Base-by-base conservation (phyloP, 2,797 vertebrate species). In the Lagodon rhomboides region DNA sequence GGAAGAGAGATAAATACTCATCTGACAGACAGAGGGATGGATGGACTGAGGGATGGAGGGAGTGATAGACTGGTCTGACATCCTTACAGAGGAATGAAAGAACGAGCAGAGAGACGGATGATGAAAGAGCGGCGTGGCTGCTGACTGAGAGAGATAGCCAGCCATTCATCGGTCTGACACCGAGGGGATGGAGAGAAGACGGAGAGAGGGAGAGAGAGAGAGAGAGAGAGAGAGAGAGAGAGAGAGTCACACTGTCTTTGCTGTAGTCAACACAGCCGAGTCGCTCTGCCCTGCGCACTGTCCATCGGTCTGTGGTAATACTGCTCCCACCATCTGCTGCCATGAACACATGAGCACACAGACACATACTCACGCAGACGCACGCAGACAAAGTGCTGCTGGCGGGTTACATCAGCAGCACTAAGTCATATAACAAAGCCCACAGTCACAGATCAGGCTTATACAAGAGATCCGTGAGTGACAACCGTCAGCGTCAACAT, bases 291-390 rank as follows among this genome's bases (percentile, higher is more conserved):
- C 85, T 43, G 84, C 68, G 67, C 76, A 51, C 83, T 61, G 88
- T 89, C 91, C 82, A 71, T 73, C 62, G 66, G 68, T 83, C 89
- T 90, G 90, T 87, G 81, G 73, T 82, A 89, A 89, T 76, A 75
- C 87, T 60, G 75, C 89, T 83, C 59, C 83, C 83, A 86, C 92
- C 90, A 93, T 94, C 93, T 94, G 93, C 90, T 87, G 71, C 80
- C 82, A 64, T 56, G 75, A 78, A 66, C 75, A 80, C 70, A 80
- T 44, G 47, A n/a, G 70, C 85, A 79, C 87, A 87, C 75, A 81
- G 51, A 53, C 71, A 66, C 65, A 82, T 5, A 71, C 66, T 56
- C 62, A 71, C n/a, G 66, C 44, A 23, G 27, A 79, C 51, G 60
- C 82, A 79, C 81, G 68, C 82, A 74, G 60, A 85, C 87, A 89